phyloP scores from a whole-genome alignment of 23 tunicate genomes.

The Trididemnum clinides region DNA sequence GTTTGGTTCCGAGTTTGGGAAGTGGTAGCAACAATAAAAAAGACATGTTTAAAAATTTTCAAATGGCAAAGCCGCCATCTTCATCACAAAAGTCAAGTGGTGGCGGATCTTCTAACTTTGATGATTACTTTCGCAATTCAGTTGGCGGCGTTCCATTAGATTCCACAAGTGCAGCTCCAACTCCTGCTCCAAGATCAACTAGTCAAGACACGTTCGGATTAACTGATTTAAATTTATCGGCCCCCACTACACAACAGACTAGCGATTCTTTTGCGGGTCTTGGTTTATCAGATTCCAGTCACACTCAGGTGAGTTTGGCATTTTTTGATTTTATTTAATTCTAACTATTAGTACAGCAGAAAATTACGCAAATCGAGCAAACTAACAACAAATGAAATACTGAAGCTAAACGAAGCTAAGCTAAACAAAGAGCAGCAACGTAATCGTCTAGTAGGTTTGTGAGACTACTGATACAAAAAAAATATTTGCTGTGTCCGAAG shows the following conservation, averaged over 20 bases:
- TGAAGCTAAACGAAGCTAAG: too few species aligned
- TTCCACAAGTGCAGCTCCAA: not conserved
- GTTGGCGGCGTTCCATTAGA: conserved; percentile 78
- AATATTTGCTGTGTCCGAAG: too few species aligned
- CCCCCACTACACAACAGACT: not conserved
- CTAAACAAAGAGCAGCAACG: too few species aligned
- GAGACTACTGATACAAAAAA: too few species aligned
- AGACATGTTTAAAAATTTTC: conserved; percentile 91
- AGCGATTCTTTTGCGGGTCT: conserved; percentile 40
- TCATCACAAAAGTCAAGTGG: not conserved
- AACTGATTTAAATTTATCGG: not conserved
- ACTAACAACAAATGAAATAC: too few species aligned
- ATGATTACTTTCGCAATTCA: conserved; percentile 53
- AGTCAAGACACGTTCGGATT: conserved; percentile 6
- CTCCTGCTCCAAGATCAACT: conserved; percentile 40
- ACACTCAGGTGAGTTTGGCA: not conserved
- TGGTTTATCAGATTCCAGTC: conserved; percentile 1
- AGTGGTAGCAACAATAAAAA: conserved; percentile 41
- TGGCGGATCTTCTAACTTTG: conserved; percentile 45
- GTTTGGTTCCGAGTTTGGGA: conserved; percentile 72
- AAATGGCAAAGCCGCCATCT: conserved; percentile 74
- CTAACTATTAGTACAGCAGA: too few species aligned
- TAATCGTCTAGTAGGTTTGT: too few species aligned
- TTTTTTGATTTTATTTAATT: too few species aligned
- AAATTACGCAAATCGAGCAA: too few species aligned